phyloP scores from a whole-genome alignment of 2,113 vertebrate species.

The Noturus placidus region DNA sequence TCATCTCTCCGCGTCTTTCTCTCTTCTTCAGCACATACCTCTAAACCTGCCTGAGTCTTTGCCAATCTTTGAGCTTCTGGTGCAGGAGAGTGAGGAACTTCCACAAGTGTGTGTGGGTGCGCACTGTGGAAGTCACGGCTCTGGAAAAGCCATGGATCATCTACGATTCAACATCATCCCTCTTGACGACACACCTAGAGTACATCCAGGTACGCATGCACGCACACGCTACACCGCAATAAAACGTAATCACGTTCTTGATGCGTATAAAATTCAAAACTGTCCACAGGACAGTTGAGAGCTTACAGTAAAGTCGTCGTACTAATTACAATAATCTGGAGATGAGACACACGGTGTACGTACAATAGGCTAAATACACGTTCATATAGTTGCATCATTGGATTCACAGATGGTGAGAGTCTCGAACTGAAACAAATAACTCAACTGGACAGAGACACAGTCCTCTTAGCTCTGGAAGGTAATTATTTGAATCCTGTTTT shows the following conservation, averaged over 20 bases:
- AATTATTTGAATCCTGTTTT: slow-evolving; percentile 47
- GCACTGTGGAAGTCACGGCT: slow-evolving; percentile 35
- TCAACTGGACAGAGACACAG: slow-evolving; percentile 75
- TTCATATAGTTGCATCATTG: slow-evolving; percentile 12
- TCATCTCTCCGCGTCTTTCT: background rate
- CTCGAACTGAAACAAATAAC: slow-evolving; percentile 70
- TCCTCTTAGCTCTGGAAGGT: slow-evolving; percentile 75
- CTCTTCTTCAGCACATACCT: slow-evolving; percentile 71
- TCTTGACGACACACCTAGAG: slow-evolving; percentile 61
- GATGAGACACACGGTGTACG: background rate
- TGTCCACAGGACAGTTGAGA: background rate
- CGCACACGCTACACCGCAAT: background rate
- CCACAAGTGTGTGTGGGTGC: slow-evolving; percentile 62
- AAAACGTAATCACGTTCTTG: background rate
- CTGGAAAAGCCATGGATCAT: slow-evolving; percentile 73
- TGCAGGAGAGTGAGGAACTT: slow-evolving; percentile 80
- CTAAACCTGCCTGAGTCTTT: slow-evolving; percentile 74
- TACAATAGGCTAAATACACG: background rate
- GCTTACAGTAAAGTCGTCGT: background rate
- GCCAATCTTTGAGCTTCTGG: slow-evolving; percentile 81
- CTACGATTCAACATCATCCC: slow-evolving; percentile 79
- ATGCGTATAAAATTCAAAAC: background rate
- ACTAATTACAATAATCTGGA: background rate
- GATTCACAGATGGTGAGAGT: slow-evolving; percentile 63
- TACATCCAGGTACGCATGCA: slow-evolving; percentile 31